Evolutionary conservation across 64 coral and sea anemone genomes (phyloP).

Genomic region (Montipora cactus): DNA sequence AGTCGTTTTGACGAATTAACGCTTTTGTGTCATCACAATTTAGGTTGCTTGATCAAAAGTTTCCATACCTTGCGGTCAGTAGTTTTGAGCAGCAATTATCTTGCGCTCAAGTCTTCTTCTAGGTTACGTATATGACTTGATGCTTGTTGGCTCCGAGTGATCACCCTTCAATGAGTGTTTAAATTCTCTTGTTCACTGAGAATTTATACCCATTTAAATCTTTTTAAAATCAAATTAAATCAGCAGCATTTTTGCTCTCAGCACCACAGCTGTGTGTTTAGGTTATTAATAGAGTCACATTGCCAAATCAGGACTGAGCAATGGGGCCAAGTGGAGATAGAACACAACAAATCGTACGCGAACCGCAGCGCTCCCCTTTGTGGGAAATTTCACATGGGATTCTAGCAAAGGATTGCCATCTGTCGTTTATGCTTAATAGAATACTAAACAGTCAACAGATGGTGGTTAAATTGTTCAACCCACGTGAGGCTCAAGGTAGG

Average conservation of each 20-base stretch:
- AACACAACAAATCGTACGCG: slow-evolving; percentile 78
- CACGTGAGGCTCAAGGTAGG: slow-evolving; percentile 96
- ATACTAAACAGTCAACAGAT: slow-evolving; percentile 99
- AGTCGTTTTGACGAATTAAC: slow-evolving; percentile 24
- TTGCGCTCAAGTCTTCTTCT: slow-evolving; percentile 32
- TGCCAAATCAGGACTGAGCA: slow-evolving; percentile 91
- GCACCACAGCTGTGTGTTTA: slow-evolving; percentile 91
- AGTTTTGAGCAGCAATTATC: slow-evolving; percentile 56
- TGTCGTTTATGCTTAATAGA: slow-evolving; percentile 99
- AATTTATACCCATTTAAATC: slow-evolving; percentile 98
- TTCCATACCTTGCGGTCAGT: slow-evolving; percentile 46
- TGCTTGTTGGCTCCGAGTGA: slow-evolving; percentile 75
- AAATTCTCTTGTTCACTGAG: slow-evolving; percentile 92
- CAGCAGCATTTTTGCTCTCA: slow-evolving; percentile 83
- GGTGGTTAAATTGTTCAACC: slow-evolving; percentile 97
- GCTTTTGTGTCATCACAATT: slow-evolving; percentile 44
- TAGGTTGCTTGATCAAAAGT: slow-evolving; percentile 17
- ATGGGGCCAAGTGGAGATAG: slow-evolving; percentile 73
- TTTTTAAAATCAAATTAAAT: slow-evolving; percentile 99
- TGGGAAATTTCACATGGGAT: slow-evolving; percentile 98
- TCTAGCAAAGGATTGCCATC: slow-evolving; percentile 92
- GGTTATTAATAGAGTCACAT: slow-evolving; percentile 92
- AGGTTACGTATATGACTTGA: slow-evolving; percentile 32
- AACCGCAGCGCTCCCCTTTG: slow-evolving; percentile 92
- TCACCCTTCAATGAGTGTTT: slow-evolving; percentile 87